Percentiles rank a stretch among this genome's conserved stretches.
Conservation (phyloP, 2,797 vertebrate genomes). For the Gymnodraco acuticeps region DNA sequence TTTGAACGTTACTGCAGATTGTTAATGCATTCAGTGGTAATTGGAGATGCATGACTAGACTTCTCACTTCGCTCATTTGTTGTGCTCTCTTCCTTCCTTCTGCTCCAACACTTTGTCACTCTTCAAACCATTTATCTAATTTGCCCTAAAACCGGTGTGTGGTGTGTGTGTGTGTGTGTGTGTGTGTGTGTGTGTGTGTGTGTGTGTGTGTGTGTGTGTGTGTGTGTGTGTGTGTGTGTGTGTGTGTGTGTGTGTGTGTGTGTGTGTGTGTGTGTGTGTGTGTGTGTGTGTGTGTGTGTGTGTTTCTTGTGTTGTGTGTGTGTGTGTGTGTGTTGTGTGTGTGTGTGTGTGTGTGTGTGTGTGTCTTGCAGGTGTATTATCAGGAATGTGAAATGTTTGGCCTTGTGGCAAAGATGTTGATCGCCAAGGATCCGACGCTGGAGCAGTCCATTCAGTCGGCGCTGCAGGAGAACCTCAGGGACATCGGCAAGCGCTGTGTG, state of each 20-base stretch:
- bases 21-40: conserved; percentile 57
- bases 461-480: conserved; percentile 81
- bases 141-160: conserved; percentile 33
- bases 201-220: conserved; percentile 36
- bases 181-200: conserved; percentile 43
- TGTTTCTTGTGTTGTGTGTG: conserved; percentile 40
- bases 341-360: conserved; percentile 26
- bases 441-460: conserved; percentile 78
- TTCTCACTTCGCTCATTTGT: conserved; percentile 25
- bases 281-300: conserved; percentile 30
- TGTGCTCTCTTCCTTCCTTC: conserved; percentile 9
- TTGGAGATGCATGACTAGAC: conserved; percentile 33
- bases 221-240: conserved; percentile 30
- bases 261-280: conserved; percentile 36
- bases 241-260: conserved; percentile 43
- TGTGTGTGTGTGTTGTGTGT: conserved; percentile 29
- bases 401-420: conserved; percentile 84
- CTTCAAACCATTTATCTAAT: not conserved
- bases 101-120: not conserved
- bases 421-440: conserved; percentile 81
- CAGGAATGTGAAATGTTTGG: conserved; percentile 84
- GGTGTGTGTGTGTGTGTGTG: conserved; percentile 23
- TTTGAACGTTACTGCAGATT: conserved; percentile 10
- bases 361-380: conserved; percentile 79
- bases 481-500: conserved; percentile 81